Evolutionary conservation across 92 coral and sea anemone species (phyloP).

Genomic region (Meandrina meandrites): DNA sequence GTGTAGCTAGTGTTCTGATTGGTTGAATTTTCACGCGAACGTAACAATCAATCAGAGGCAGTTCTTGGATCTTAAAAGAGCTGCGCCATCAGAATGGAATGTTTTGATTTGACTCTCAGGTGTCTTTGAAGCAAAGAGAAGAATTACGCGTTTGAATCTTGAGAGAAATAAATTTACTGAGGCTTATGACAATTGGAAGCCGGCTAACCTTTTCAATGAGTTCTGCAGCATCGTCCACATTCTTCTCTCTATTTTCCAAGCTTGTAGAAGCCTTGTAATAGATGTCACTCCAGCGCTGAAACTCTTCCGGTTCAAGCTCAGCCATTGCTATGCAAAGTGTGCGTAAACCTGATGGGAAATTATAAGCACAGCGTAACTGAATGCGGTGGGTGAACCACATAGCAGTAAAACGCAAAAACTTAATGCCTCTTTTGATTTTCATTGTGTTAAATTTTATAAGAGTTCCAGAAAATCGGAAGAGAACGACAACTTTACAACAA

Average conservation of each 20-base stretch:
- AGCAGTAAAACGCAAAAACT: not conserved
- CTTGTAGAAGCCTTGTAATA: conserved; percentile 93
- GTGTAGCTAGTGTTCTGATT: not conserved
- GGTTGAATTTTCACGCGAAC: not conserved
- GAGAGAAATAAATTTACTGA: too few species aligned
- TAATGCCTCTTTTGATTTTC: not conserved
- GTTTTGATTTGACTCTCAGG: too few species aligned
- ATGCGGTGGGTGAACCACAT: not conserved
- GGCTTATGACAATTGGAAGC: not conserved
- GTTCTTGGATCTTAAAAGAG: not conserved
- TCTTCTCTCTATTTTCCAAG: conserved; percentile 90
- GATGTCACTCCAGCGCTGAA: conserved; percentile 91
- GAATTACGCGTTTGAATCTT: not conserved
- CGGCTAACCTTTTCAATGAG: conserved; percentile 86
- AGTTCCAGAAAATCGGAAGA: not conserved
- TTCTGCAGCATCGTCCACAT: conserved; percentile 95
- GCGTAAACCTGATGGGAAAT: conserved; percentile 70
- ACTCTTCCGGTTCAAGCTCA: conserved; percentile 90
- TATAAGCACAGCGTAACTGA: not conserved
- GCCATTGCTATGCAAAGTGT: conserved; percentile 95
- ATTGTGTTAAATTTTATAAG: not conserved
- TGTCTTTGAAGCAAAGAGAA: not conserved
- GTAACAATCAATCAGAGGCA: not conserved
- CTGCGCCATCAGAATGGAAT: not conserved
- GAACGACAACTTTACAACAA: too few species aligned